Evolutionary conservation across 2,888 invertebrate genomes (phyloP).

Genomic region (Cistogaster globosa): DNA sequence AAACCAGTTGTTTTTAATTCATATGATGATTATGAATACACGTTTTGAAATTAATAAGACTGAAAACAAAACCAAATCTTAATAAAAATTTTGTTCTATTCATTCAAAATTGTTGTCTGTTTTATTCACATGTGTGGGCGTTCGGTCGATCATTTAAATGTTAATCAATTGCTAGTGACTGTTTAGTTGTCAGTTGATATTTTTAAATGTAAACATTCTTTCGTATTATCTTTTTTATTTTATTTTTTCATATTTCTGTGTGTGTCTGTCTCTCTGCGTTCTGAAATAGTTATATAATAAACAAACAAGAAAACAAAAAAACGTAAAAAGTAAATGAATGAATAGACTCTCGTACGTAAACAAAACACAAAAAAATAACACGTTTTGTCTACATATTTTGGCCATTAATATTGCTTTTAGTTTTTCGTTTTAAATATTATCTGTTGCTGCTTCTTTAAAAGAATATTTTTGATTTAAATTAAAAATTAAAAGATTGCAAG

Average conservation of each 20-base stretch:
- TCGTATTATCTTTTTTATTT: slow-evolving; percentile 7
- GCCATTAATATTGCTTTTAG: too few relatives aligned
- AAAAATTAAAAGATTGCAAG: too few relatives aligned
- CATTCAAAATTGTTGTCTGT: slow-evolving; percentile 1
- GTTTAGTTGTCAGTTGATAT: slow-evolving; percentile 38
- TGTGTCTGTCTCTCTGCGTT: too few relatives aligned
- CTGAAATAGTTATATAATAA: too few relatives aligned
- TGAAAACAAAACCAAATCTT: slow-evolving; percentile 22
- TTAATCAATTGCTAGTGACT: slow-evolving; percentile 64
- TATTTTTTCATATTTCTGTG: not conserved
- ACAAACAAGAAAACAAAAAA: too few relatives aligned
- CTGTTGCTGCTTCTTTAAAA: too few relatives aligned
- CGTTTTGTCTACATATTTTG: too few relatives aligned
- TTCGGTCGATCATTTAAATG: slow-evolving; percentile 60
- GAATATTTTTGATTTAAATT: too few relatives aligned
- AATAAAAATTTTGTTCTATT: slow-evolving; percentile 42
- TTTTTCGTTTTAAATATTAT: too few relatives aligned
- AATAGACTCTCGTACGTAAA: too few relatives aligned
- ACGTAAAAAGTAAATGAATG: too few relatives aligned
- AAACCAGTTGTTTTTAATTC: slow-evolving; percentile 32
- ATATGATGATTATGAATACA: slow-evolving; percentile 7
- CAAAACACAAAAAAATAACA: too few relatives aligned
- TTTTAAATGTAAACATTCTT: slow-evolving; percentile 32
- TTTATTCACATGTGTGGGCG: slow-evolving; percentile 44
- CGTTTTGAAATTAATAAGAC: slow-evolving; percentile 14